Evolutionary conservation across 2,113 vertebrate genomes (phyloP).

Genomic region (Cebus imitator): DNA sequence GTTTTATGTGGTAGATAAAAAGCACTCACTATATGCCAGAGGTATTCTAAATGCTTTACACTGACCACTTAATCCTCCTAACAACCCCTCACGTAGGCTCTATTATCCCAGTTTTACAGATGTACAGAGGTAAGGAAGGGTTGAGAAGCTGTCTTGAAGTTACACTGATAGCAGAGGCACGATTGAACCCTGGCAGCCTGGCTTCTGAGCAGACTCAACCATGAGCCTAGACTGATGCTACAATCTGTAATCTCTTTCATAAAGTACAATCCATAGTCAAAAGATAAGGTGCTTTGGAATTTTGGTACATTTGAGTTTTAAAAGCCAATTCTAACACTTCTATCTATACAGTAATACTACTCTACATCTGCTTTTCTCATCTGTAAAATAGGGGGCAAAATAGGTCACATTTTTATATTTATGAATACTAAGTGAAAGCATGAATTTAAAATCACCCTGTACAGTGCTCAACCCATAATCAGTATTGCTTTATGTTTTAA

Average conservation of each 20-base stretch:
- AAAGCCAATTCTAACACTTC: slow-evolving; percentile 1
- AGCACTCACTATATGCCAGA: background rate
- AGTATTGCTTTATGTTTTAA: background rate
- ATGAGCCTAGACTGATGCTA: background rate
- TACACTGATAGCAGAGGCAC: background rate
- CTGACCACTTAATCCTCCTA: background rate
- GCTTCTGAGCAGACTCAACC: background rate
- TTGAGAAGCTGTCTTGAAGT: background rate
- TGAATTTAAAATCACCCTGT: background rate
- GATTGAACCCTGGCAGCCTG: background rate
- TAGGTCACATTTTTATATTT: background rate
- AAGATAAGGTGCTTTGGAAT: slow-evolving; percentile 4
- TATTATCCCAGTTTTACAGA: background rate
- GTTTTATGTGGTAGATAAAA: background rate
- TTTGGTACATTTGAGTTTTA: background rate
- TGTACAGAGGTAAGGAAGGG: background rate
- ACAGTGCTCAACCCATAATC: background rate
- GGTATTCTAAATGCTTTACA: background rate
- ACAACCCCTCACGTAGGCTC: background rate
- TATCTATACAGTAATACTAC: background rate
- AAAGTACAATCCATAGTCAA: background rate
- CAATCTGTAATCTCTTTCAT: background rate
- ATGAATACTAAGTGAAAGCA: background rate
- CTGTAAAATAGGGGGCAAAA: background rate
- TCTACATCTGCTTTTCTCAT: slow-evolving; percentile 6